These are phyloP conservation scores for Terrapene triunguis DNA, from an alignment of 2,113 vertebrate genomes.

Conservation along the genomic window DNA sequence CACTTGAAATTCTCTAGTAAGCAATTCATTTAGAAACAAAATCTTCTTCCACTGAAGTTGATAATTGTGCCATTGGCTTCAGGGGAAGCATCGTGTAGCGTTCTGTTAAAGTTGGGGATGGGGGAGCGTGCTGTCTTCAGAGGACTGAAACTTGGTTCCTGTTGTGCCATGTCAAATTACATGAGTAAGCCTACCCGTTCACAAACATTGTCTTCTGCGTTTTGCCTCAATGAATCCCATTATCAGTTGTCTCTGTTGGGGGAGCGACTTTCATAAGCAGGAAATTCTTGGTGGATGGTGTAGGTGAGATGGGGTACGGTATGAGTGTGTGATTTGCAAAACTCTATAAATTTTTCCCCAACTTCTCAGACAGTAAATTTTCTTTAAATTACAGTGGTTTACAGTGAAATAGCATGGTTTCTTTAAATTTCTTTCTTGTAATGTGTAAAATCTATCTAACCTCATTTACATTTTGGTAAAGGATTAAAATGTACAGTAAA, in stretches of 20 bases:
- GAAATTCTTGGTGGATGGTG: rapidly evolving
- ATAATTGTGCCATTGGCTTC: background rate
- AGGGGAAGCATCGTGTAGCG: background rate
- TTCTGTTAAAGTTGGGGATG: background rate
- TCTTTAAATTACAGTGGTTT: background rate
- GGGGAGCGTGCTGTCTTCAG: background rate
- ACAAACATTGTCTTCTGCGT: background rate
- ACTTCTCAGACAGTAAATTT: background rate
- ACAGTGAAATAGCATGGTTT: background rate
- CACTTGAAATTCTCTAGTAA: background rate
- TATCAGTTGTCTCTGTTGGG: background rate
- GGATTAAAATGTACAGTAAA: background rate
- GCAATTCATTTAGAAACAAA: background rate
- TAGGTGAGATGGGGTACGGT: rapidly evolving
- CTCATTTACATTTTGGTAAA: background rate
- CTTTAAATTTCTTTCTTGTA: background rate
- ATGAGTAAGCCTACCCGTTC: background rate
- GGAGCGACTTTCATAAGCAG: background rate
- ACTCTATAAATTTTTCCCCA: background rate
- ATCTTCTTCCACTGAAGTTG: background rate
- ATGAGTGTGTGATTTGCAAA: background rate
- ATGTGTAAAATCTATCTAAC: background rate
- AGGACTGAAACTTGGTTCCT: background rate
- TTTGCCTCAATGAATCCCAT: background rate
- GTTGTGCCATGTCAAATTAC: rapidly evolving